A percentile compares a stretch with the other conserved stretches of the same genome.
These are phyloP conservation scores for Norana najaformis DNA, from an alignment of 2,888 invertebrate genomes.

Conservation along the genomic window DNA sequence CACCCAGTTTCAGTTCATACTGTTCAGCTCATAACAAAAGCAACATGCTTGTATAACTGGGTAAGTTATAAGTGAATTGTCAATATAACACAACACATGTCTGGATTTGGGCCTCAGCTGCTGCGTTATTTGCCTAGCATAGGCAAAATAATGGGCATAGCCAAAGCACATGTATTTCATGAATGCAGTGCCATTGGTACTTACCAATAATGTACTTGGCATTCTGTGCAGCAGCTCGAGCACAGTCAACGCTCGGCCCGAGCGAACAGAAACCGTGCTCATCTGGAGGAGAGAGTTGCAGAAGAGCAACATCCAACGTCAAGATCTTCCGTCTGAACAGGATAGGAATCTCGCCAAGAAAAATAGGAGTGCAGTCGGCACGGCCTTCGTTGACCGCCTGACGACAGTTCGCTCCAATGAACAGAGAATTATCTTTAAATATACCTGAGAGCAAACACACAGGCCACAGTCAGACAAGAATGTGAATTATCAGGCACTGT, in stretches of 20 bases:
- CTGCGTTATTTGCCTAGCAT: not conserved
- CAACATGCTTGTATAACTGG: too few species aligned
- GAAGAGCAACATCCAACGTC: slow-evolving; percentile 75
- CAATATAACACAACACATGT: too few species aligned
- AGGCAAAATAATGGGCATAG: not conserved
- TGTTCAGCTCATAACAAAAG: too few species aligned
- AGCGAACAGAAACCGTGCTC: slow-evolving; percentile 87
- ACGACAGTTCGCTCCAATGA: slow-evolving; percentile 90
- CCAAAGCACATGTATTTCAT: not conserved
- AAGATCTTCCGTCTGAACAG: slow-evolving; percentile 84
- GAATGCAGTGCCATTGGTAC: not conserved
- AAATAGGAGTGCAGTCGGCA: slow-evolving; percentile 86
- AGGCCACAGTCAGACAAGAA: not conserved
- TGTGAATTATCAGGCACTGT: too few species aligned
- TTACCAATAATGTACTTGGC: slow-evolving; percentile 82
- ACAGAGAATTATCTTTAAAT: slow-evolving; percentile 81
- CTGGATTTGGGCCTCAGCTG: too few species aligned
- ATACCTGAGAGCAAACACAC: slow-evolving; percentile 9
- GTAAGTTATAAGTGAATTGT: too few species aligned
- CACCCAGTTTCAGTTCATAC: too few species aligned
- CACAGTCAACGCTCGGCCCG: slow-evolving; percentile 91
- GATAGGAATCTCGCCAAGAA: slow-evolving; percentile 87
- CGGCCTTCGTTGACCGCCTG: slow-evolving; percentile 83
- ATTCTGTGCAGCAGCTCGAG: slow-evolving; percentile 80
- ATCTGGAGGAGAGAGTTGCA: slow-evolving; percentile 77